Percentiles rank a stretch among this genome's conserved stretches.
Evolutionary conservation across 1,140 invertebrate species (phyloP).

Genomic region (Papilio dardanus): DNA sequence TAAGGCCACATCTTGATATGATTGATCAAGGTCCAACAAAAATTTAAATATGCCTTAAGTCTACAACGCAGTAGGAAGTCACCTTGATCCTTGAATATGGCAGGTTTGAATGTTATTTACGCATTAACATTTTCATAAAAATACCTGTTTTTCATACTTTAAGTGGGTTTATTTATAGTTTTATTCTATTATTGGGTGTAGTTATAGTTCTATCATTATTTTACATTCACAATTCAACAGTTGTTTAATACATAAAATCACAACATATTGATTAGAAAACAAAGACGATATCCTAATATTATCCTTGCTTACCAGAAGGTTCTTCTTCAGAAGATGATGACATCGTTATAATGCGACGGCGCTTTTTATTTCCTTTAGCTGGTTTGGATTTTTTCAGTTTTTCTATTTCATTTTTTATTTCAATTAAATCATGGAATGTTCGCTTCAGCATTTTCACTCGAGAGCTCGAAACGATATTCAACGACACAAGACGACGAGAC

Average conservation of each 20-base stretch:
- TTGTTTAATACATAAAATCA: background rate
- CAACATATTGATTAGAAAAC: background rate
- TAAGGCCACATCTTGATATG: background rate
- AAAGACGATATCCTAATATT: background rate
- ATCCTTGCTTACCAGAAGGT: background rate
- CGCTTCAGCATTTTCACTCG: constrained; percentile 6
- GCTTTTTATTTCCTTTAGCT: background rate
- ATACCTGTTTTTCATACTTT: background rate
- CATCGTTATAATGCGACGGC: background rate
- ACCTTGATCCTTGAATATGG: too few species aligned
- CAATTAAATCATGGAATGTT: constrained; percentile 21
- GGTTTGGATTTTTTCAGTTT: background rate
- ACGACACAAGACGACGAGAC: too few species aligned
- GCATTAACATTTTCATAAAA: background rate
- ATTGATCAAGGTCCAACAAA: background rate
- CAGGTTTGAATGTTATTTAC: background rate
- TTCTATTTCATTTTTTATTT: background rate
- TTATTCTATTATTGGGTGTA: too few species aligned
- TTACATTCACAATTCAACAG: background rate
- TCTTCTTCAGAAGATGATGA: constrained; percentile 7
- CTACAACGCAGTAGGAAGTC: too few species aligned
- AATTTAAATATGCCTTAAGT: too few species aligned
- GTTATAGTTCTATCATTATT: background rate
- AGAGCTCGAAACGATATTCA: background rate
- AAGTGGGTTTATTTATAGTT: background rate